These are phyloP conservation scores for Microplitis demolitor DNA, from an alignment of 1,140 invertebrate genomes.

Conservation along the genomic window DNA sequence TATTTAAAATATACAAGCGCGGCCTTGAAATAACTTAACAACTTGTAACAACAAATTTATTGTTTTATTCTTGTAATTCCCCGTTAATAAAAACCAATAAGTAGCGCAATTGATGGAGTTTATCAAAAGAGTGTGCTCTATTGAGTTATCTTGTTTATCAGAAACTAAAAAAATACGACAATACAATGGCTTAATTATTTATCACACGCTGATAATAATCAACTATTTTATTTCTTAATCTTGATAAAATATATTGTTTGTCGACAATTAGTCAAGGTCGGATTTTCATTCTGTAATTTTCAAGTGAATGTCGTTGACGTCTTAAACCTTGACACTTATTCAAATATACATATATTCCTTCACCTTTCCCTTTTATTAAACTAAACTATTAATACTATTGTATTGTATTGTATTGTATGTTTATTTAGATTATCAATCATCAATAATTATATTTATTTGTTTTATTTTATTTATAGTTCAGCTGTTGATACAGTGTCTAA, in stretches of 20 bases:
- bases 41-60: slow-evolving; percentile 24
- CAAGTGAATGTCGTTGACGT: neutral
- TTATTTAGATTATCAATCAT: neutral
- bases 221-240: neutral
- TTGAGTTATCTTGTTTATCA: neutral
- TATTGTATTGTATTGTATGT: neutral
- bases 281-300: neutral
- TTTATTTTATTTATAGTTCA: slow-evolving; percentile 68
- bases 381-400: neutral
- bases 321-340: slow-evolving; percentile 5
- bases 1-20: neutral
- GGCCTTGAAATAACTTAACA: neutral
- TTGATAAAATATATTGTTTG: neutral
- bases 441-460: slow-evolving; percentile 15
- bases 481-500: slow-evolving; percentile 75
- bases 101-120: neutral
- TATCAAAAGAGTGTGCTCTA: neutral
- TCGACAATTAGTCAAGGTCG: neutral
- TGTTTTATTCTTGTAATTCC: slow-evolving; percentile 23
- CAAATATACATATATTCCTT: neutral
- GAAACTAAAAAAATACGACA: too few relatives aligned
- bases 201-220: neutral
- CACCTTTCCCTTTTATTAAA: neutral
- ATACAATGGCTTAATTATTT: neutral
- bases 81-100: neutral